A percentile compares a stretch with the other conserved stretches of the same genome.
These are phyloP conservation scores for Morpho achilles DNA, from an alignment of 2,888 invertebrate species.

Conservation along the genomic window DNA sequence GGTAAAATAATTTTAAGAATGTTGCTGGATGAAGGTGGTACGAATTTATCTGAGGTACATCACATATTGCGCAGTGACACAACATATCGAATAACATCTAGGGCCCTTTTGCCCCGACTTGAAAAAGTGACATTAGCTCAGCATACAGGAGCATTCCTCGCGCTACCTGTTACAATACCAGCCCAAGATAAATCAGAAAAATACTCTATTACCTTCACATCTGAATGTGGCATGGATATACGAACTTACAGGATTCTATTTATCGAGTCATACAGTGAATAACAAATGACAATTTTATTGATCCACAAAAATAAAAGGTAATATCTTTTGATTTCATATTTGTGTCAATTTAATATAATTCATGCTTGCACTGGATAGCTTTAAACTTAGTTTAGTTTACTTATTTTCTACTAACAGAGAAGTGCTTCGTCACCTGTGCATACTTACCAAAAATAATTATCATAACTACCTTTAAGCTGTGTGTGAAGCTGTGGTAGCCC, in stretches of 20 bases:
- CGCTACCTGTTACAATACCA: slow-evolving; percentile 53
- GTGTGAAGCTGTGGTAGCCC: too few relatives aligned
- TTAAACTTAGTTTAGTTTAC: too few relatives aligned
- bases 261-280: slow-evolving; percentile 33
- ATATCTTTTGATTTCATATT: too few relatives aligned
- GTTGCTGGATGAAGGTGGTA: slow-evolving; percentile 60
- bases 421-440: too few relatives aligned
- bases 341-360: too few relatives aligned
- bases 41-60: slow-evolving; percentile 53
- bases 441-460: too few relatives aligned
- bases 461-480: too few relatives aligned
- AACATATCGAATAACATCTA: slow-evolving; percentile 49
- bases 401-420: too few relatives aligned
- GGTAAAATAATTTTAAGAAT: slow-evolving; percentile 58
- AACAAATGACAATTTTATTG: not conserved
- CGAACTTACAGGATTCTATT: slow-evolving; percentile 62
- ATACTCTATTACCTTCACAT: slow-evolving; percentile 58
- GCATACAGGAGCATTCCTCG: slow-evolving; percentile 45
- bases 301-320: too few relatives aligned
- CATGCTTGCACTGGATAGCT: too few relatives aligned
- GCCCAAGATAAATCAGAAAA: slow-evolving; percentile 49
- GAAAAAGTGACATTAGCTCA: slow-evolving; percentile 49
- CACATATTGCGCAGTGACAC: slow-evolving; percentile 54
- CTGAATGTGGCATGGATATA: slow-evolving; percentile 67
- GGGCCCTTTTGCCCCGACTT: slow-evolving; percentile 42